A percentile compares a stretch with the other conserved stretches of the same genome.
Conservation (phyloP, 2,888 invertebrate species). For the Nemapogon koenigi region DNA sequence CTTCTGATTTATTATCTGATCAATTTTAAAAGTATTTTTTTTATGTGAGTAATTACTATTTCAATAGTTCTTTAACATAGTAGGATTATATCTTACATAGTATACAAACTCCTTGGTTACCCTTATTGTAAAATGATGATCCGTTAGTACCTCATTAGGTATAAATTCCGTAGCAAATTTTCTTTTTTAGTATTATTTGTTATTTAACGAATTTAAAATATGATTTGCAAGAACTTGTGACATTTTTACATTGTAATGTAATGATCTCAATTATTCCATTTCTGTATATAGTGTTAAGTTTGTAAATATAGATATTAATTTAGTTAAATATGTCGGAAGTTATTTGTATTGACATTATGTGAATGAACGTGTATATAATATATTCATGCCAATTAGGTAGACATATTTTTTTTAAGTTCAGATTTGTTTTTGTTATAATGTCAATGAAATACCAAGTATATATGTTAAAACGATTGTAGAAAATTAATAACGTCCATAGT, state of each 20-base stretch:
- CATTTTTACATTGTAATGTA: slow-evolving; percentile 40
- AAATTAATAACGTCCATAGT: neutral
- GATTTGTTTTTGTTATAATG: neutral
- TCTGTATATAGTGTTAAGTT: slow-evolving; percentile 48
- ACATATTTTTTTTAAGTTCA: neutral
- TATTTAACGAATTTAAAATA: slow-evolving; percentile 29
- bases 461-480: neutral
- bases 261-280: slow-evolving; percentile 65
- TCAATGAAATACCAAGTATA: too few species aligned
- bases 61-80: too few species aligned
- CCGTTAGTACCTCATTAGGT: too few species aligned
- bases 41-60: too few species aligned
- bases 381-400: neutral
- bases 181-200: slow-evolving; percentile 48
- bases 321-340: slow-evolving; percentile 5
- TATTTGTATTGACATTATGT: slow-evolving; percentile 2
- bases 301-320: slow-evolving; percentile 45
- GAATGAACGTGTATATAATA: neutral
- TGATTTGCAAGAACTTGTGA: slow-evolving; percentile 38
- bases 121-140: too few species aligned
- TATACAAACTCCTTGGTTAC: too few species aligned
- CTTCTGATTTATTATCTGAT: too few species aligned
- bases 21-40: too few species aligned
- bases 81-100: too few species aligned
- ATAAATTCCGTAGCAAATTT: too few species aligned